Evolutionary conservation across 2,888 invertebrate genomes (phyloP).

Genomic region (Anoncus sp.): DNA sequence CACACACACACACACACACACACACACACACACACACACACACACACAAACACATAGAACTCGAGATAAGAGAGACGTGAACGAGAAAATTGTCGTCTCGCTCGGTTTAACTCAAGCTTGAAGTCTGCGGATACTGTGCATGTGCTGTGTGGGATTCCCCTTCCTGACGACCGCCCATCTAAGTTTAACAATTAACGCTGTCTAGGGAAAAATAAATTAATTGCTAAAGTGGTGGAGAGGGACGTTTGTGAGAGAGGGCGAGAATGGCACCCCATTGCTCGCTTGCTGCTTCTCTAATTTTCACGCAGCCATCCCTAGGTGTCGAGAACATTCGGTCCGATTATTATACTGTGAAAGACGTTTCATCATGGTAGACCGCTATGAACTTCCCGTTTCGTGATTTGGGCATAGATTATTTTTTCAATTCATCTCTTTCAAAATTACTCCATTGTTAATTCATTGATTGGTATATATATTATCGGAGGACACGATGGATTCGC

Average conservation of each 20-base stretch:
- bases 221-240: conserved; percentile 70
- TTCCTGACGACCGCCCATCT: conserved; percentile 81
- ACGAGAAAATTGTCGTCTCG: conserved; percentile 46
- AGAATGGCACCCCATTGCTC: conserved; percentile 45
- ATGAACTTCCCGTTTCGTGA: not conserved
- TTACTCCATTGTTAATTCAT: not conserved
- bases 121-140: conserved; percentile 54
- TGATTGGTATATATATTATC: not conserved
- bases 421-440: not conserved
- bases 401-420: conserved; percentile 6
- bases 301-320: conserved; percentile 34
- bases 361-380: conserved; percentile 23
- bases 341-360: conserved; percentile 48
- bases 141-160: conserved; percentile 74
- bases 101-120: conserved; percentile 21
- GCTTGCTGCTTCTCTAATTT: conserved; percentile 47
- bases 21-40: no score
- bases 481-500: not conserved
- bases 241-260: conserved; percentile 16
- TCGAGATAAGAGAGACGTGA: conserved; percentile 21
- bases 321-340: conserved; percentile 56
- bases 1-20: no score
- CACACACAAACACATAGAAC: no score
- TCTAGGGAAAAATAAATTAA: conserved; percentile 81
- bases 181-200: conserved; percentile 83